Percentiles rank a stretch among this genome's conserved stretches.
These are phyloP conservation scores for Trichonephila inaurata DNA, from an alignment of 1,140 invertebrate species.

Conservation along the genomic window DNA sequence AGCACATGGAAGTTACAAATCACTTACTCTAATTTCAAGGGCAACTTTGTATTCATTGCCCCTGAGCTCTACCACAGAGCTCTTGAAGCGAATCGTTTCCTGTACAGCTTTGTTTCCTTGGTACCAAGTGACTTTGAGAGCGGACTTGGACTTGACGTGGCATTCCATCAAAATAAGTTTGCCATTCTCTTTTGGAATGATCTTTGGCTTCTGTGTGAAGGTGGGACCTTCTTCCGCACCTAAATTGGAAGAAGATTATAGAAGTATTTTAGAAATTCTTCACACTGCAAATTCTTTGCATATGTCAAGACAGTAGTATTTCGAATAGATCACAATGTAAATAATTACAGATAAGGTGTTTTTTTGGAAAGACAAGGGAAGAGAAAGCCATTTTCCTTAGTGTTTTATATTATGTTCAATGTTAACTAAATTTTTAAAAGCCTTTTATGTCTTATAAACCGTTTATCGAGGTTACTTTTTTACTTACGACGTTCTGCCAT, in stretches of 20 bases:
- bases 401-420: too few species aligned
- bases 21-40: slow-evolving; percentile 90
- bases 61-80: slow-evolving; percentile 87
- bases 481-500: too few species aligned
- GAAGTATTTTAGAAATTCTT: background rate
- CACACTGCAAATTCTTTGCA: too few species aligned
- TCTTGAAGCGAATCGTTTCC: slow-evolving; percentile 92
- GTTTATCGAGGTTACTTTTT: too few species aligned
- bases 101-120: slow-evolving; percentile 91
- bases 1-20: background rate
- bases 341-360: too few species aligned
- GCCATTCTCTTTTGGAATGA: slow-evolving; percentile 97
- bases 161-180: slow-evolving; percentile 98
- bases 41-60: slow-evolving; percentile 94
- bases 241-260: background rate
- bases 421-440: too few species aligned
- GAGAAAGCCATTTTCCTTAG: too few species aligned
- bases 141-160: slow-evolving; percentile 94
- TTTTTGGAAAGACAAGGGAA: too few species aligned
- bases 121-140: slow-evolving; percentile 88
- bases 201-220: slow-evolving; percentile 97
- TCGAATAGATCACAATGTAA: too few species aligned
- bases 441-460: too few species aligned
- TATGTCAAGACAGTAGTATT: too few species aligned
- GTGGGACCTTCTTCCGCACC: slow-evolving; percentile 92